A percentile compares a stretch with the other conserved stretches of the same genome.
Conservation (phyloP, 2,113 vertebrate genomes). For the rat (Rattus norvegicus) region GRCr8 NC_086022.1:137918001-137918500, state of each 20-base stretch:
- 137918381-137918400: neutral
- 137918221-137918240: neutral
- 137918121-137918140: too few species aligned
- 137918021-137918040: neutral
- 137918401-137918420: neutral
- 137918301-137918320: neutral
- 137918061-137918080: too few species aligned
- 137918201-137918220: neutral
- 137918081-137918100: neutral
- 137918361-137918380: neutral
- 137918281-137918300: neutral
- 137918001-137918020: neutral
- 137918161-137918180: neutral
- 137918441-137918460: neutral
- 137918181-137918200: neutral
- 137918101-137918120: rapidly evolving
- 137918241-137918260: neutral
- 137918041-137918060: neutral
- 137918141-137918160: neutral
- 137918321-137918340: neutral
- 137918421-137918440: neutral
- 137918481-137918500: neutral
- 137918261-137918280: neutral
- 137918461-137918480: neutral
- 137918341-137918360: neutral